Percentiles rank a stretch among this genome's conserved stretches.
Evolutionary conservation across 2,113 vertebrate genomes (phyloP).

Genomic region (Tragelaphus strepsiceros): DNA sequence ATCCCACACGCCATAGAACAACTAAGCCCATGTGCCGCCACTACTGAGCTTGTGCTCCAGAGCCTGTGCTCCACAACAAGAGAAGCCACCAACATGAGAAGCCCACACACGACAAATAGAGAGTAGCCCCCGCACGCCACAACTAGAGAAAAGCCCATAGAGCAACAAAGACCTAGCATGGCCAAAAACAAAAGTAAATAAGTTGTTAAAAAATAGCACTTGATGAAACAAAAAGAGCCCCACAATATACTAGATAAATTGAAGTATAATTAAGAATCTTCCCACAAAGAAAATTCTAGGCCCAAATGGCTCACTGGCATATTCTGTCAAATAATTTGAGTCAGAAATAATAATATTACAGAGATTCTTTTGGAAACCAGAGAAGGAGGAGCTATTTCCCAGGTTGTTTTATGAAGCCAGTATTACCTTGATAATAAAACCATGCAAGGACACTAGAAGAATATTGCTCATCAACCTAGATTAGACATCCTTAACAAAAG

Average conservation of each 20-base stretch:
- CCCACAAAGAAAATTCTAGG: background rate
- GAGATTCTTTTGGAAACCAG: background rate
- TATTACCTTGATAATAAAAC: background rate
- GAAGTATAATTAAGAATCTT: background rate
- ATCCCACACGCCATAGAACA: background rate
- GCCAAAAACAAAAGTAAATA: background rate
- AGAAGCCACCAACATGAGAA: background rate
- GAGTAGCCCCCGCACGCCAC: background rate
- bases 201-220: background rate
- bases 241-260: background rate
- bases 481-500: background rate
- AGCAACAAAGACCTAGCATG: background rate
- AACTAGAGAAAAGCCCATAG: background rate
- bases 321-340: background rate
- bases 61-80: background rate
- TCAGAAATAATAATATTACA: background rate
- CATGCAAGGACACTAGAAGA: background rate
- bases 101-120: no score
- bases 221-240: background rate
- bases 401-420: background rate
- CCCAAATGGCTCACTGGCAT: background rate
- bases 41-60: background rate
- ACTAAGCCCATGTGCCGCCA: background rate
- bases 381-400: background rate
- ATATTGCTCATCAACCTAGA: background rate